Evolutionary conservation across 2,113 vertebrate species (phyloP), one percentile per base, ranked within the genome.

Genomic region (Pomatostomus ruficeps): DNA sequence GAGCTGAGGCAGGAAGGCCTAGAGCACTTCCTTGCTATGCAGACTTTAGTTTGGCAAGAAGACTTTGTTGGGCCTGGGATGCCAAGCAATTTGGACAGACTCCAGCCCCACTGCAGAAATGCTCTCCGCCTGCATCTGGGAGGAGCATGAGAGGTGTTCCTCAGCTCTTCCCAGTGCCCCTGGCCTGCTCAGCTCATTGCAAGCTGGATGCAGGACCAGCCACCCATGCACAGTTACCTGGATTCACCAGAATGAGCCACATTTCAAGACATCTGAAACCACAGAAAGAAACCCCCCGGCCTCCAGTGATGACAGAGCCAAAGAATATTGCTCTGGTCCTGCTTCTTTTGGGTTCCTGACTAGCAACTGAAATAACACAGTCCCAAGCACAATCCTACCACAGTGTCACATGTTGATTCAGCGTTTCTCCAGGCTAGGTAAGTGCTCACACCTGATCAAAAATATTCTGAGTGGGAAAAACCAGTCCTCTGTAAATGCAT

Each of bases 31-130:
- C 65, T 93, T 61, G 40, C 63, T 73, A 52, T 74, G 74, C 66
- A 95, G 94, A 89, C 91, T 92, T 87, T 71, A 83, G 38, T 71
- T 92, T 92, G 91, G 89, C 80, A 88, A 67, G 67, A 72, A 54
- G 75, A 67, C 7, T 73, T 71, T 54, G 36, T n/a, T 65, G 55
- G 29, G 25, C 12, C 65, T 61, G 36, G 24, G 61, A 61, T 82
- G 90, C 86, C 68, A 68, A 75, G 36, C 10, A 8, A 6, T 83
- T 89, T 85, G 83, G 68, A 77, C 48, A 28, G 40, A 15, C 25
- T 89, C 78, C 82, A 93, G 63, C n/a, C 62, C 38, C 12, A 9
- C 38, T 36, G 7, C 45, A 78, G 58, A 57, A 71, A 35, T 31
- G 40, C 8, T 86, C 66, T 85, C 35, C 0, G 6, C 25, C 45